Evolutionary conservation across 2,888 invertebrate genomes (phyloP).

Genomic region (Pristionchus japonicus): DNA sequence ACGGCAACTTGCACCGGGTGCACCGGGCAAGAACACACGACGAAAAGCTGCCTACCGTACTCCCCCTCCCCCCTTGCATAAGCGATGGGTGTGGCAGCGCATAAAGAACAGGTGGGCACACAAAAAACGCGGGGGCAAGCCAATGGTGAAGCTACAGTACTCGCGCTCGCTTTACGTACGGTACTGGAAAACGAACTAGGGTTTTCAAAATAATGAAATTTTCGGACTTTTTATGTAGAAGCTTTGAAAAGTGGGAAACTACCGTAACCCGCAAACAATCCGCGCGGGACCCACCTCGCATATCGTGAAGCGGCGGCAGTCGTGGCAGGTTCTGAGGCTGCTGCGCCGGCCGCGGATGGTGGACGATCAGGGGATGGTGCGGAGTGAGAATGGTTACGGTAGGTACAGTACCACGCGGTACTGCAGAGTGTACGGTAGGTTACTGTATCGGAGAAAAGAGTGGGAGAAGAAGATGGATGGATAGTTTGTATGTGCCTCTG

Average conservation of each 20-base stretch:
- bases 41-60: constrained; percentile 2
- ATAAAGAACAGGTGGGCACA: neutral
- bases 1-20: neutral
- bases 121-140: neutral
- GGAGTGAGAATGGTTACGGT: constrained; percentile 19
- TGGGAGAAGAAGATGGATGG: neutral
- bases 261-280: neutral
- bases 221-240: neutral
- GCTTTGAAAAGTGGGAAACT: neutral
- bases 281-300: constrained; percentile 5
- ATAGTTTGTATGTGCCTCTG: constrained; percentile 34
- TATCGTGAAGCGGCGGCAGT: constrained; percentile 21
- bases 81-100: neutral
- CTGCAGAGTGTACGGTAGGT: neutral
- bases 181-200: neutral
- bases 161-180: neutral
- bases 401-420: neutral
- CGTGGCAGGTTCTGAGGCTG: neutral
- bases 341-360: neutral
- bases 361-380: neutral
- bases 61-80: neutral
- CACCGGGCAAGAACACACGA: neutral
- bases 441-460: neutral
- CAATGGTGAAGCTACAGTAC: constrained; percentile 6
- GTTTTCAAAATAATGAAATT: neutral